These are phyloP conservation scores for Heterodera carotae DNA, from an alignment of 1,140 invertebrate genomes.

Conservation along the genomic window DNA sequence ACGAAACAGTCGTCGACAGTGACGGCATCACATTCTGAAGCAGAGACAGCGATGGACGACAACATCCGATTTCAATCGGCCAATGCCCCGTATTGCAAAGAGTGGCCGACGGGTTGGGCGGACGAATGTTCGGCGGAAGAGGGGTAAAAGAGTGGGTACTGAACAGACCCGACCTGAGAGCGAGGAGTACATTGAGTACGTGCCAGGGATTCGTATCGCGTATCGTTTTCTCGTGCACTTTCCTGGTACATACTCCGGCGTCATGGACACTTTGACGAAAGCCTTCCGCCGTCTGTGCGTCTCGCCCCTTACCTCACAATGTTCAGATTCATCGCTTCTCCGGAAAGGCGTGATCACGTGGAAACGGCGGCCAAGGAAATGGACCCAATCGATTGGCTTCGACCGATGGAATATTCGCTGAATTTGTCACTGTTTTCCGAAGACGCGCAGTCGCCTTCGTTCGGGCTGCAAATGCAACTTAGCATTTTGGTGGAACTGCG, in stretches of 20 bases:
- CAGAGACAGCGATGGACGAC: not conserved
- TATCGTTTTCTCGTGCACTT: too few species aligned
- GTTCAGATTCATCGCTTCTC: not conserved
- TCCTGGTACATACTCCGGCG: too few species aligned
- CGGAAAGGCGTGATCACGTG: not conserved
- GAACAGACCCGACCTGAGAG: too few species aligned
- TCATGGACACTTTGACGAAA: too few species aligned
- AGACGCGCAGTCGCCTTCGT: not conserved
- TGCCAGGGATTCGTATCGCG: too few species aligned
- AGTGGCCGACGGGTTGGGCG: not conserved
- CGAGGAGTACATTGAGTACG: too few species aligned
- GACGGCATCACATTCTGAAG: not conserved
- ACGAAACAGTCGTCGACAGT: not conserved
- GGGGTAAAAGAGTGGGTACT: slow-evolving; percentile 6
- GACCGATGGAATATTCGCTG: slow-evolving; percentile 29
- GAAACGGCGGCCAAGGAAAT: not conserved
- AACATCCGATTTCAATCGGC: not conserved
- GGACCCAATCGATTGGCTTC: slow-evolving; percentile 2
- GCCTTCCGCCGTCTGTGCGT: too few species aligned
- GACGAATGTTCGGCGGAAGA: slow-evolving; percentile 21
- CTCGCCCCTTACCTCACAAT: too few species aligned
- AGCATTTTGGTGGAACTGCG: slow-evolving; percentile 27
- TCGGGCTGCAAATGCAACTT: slow-evolving; percentile 11
- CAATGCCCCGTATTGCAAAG: slow-evolving; percentile 12
- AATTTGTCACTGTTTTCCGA: slow-evolving; percentile 25